phyloP scores from a whole-genome alignment of 37 sponge, comb jelly and placozoan species.

The Tethya wilhelma region DNA sequence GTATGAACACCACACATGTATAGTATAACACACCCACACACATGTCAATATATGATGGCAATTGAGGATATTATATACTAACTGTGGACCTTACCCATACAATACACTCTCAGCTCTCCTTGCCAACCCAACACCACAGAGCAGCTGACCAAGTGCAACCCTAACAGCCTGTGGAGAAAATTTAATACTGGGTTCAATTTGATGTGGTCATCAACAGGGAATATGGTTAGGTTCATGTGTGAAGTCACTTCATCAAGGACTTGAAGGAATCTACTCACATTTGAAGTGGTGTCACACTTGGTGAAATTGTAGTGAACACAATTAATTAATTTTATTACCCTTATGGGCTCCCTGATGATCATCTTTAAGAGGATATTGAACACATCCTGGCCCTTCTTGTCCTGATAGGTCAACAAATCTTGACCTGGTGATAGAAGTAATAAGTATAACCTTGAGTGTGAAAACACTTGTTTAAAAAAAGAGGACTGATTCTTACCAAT shows the following conservation, averaged over 20 bases:
- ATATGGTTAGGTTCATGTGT: too few species aligned
- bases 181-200: too few species aligned
- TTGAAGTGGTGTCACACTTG: neutral
- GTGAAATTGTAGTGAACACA: neutral
- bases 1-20: too few species aligned
- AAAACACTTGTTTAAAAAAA: neutral
- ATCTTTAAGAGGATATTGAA: conserved; percentile 9
- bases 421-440: too few species aligned
- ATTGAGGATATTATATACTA: too few species aligned
- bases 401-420: neutral
- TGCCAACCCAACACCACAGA: neutral
- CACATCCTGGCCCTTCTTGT: neutral
- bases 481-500: conserved; percentile 13
- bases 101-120: conserved; percentile 20
- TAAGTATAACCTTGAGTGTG: neutral
- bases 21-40: too few species aligned
- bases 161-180: conserved; percentile 31
- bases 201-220: too few species aligned
- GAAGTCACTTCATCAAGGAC: too few species aligned
- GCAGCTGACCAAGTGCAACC: conserved; percentile 22
- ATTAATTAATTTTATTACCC: conserved; percentile 8
- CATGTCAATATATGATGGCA: too few species aligned
- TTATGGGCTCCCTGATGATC: conserved; percentile 24
- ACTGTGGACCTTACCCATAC: conserved; percentile 26
- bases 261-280: too few species aligned